These are phyloP conservation scores for Hecatera dysodea DNA, from an alignment of 2,888 invertebrate species.

Conservation along the genomic window DNA sequence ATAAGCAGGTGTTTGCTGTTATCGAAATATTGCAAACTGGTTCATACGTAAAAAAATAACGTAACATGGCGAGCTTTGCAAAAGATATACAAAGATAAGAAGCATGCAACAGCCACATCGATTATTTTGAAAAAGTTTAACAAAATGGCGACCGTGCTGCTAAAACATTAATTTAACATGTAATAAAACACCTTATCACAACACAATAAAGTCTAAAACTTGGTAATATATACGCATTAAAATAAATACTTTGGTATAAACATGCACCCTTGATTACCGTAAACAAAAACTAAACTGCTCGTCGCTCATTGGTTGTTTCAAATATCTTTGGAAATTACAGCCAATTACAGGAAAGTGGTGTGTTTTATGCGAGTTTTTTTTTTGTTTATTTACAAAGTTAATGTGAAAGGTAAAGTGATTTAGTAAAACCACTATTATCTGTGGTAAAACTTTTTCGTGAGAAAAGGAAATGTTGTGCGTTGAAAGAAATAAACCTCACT, in stretches of 20 bases:
- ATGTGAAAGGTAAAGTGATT: too few species aligned
- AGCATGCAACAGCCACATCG: slow-evolving; percentile 64
- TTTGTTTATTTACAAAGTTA: slow-evolving; percentile 16
- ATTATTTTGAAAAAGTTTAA: slow-evolving; percentile 42
- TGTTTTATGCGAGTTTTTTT: slow-evolving; percentile 39
- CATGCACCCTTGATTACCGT: slow-evolving; percentile 57
- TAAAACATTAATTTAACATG: slow-evolving; percentile 13
- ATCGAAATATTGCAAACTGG: slow-evolving; percentile 49
- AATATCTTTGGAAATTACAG: slow-evolving; percentile 34
- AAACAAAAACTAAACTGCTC: slow-evolving; percentile 57
- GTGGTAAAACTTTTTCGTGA: slow-evolving; percentile 14
- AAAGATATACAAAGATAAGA: slow-evolving; percentile 56
- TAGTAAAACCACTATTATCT: neutral
- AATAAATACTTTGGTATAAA: slow-evolving; percentile 31
- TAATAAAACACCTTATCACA: slow-evolving; percentile 37
- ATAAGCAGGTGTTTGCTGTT: slow-evolving; percentile 51
- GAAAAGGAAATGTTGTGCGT: neutral
- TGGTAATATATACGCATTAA: slow-evolving; percentile 1
- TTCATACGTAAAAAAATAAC: slow-evolving; percentile 37
- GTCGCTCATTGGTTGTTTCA: slow-evolving; percentile 56
- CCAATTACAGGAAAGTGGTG: slow-evolving; percentile 51
- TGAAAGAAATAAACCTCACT: neutral
- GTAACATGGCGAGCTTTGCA: slow-evolving; percentile 41
- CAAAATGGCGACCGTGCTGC: slow-evolving; percentile 51
- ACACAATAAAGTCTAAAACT: slow-evolving; percentile 40